Evolutionary conservation across 2,888 invertebrate species (phyloP), one percentile per base, ranked within the genome.

Genomic region (Pyrrhia umbra): DNA sequence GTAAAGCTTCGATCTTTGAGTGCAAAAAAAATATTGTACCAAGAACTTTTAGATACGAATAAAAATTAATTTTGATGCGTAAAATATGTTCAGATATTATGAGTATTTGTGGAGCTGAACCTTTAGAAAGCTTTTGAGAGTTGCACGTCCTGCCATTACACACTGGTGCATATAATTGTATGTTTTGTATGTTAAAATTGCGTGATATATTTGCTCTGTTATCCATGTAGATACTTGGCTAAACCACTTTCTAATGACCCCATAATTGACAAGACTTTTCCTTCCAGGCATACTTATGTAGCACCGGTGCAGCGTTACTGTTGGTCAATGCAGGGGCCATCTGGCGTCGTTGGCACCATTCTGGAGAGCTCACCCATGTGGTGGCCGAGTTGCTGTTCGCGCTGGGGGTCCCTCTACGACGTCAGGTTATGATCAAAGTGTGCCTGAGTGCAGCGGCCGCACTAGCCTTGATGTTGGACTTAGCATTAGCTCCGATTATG

Each of bases 361-460:
- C 90, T 0, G 85, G 81, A 0, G 82, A 90, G 8, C 50, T 92
- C 13, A 92, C 90, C 0, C 83, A 73, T 0, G 88, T 86, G 0
- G 82, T 93, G 10, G 89, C 89, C 0, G 92, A 93, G 18, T 77
- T 92, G 1, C 84, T 92, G 6, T 64, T 71, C 6, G 76, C 85
- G 0, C 55, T 92, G 13, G 93, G 92, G 0, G 76, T 92, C 6
- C 84, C 79, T 0, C 66, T 93, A 0, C 68, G 70, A n/a, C 77
- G 88, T 1, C 90, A 92, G 64, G 68, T 92, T 2, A 67, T 72
- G 2, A 43, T 77, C 2, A 92, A 92, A 67, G 84, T 88, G 6
- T 0, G 27, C 0, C 74, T 92, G 0, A 89, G 90, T 40, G 73
- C 79, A 0, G 45, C 64, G 0, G 85, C 84, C 0, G 80, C 88